Base-by-base conservation (phyloP, 2,113 vertebrate genomes). In the Emydocephalus ijimae region DNA sequence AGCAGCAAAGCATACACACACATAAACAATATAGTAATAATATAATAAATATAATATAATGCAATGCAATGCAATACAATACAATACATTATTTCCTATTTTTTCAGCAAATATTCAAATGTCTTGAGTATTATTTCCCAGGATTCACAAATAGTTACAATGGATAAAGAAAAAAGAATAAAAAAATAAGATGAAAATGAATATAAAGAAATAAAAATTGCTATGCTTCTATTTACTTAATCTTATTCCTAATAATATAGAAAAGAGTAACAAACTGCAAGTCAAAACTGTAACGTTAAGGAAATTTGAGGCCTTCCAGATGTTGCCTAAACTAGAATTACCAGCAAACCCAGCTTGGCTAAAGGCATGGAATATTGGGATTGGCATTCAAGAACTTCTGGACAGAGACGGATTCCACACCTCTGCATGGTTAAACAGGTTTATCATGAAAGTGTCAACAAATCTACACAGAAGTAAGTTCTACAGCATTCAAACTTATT, bases 1-100 rank as follows among this genome's bases (percentile, higher is more conserved):
- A 64, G n/a, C 23, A 95, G 34, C 64, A 94, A 86, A 91, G n/a
- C 86, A 92, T 3, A 94, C 14, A 88, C 9, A 29, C 23, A 34
- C 20, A 18, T 21, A n/a, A 7, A 81, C 6, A 81, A 81, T 81
- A 43, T 43, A 39, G 7, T 18, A 81, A 81, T 81, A 8, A 81
- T 81, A 8, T 43, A 81, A n/a, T n/a, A n/a, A 26, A 61, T 5
- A 69, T 5, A n/a, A 34, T 69, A 69, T 2, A 69, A 61, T 69
- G 3, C 29, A n/a, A 14, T n/a, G 7, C 14, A 34, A 34, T 74
- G 1, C 6, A 39, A 45, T 14, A 6, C 14, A 34, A 34, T 74
- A 8, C 6, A 39, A 45, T 23, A 8, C 6, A 39, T n/a, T 23
- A 6, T 92, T 55, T 87, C 15, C 48, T 81, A 39, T 29, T 10